Percentiles rank a stretch among this genome's conserved stretches.
phyloP scores from a whole-genome alignment of 2,113 vertebrate species.

The Pristiophorus japonicus region DNA sequence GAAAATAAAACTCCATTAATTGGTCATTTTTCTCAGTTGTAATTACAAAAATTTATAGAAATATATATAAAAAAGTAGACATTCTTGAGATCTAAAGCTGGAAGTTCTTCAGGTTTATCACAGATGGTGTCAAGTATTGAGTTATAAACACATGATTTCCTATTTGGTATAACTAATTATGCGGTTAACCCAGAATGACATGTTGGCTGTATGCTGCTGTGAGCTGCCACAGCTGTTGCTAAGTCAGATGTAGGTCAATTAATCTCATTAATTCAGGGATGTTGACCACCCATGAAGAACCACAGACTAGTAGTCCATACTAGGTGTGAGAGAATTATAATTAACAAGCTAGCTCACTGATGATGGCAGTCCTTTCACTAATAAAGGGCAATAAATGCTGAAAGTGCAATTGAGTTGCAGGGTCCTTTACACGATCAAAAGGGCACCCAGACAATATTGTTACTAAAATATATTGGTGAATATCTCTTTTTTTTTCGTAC shows the following conservation, averaged over 20 bases:
- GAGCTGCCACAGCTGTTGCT: not conserved
- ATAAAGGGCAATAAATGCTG: not conserved
- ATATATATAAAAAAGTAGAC: not conserved
- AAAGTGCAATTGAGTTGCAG: not conserved
- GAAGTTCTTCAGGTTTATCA: not conserved
- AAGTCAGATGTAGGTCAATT: slow-evolving; percentile 10
- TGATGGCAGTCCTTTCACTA: not conserved
- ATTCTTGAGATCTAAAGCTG: not conserved
- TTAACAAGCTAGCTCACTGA: not conserved
- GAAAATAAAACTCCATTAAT: not conserved
- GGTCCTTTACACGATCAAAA: not conserved
- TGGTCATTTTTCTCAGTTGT: not conserved
- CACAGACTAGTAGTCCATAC: not conserved
- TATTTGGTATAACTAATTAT: not conserved
- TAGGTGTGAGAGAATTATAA: not conserved
- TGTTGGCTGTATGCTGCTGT: not conserved
- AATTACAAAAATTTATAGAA: too few relatives aligned
- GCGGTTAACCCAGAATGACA: slow-evolving; percentile 12
- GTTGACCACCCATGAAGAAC: not conserved
- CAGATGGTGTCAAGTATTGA: not conserved
- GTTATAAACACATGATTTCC: not conserved
- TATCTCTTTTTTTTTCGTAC: not conserved
- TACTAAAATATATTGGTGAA: not conserved
- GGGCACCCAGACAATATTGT: not conserved
- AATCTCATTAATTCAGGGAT: slow-evolving; percentile 13